Conservation (phyloP, 1,140 invertebrate species). For the Pectinophora gossypiella region DNA sequence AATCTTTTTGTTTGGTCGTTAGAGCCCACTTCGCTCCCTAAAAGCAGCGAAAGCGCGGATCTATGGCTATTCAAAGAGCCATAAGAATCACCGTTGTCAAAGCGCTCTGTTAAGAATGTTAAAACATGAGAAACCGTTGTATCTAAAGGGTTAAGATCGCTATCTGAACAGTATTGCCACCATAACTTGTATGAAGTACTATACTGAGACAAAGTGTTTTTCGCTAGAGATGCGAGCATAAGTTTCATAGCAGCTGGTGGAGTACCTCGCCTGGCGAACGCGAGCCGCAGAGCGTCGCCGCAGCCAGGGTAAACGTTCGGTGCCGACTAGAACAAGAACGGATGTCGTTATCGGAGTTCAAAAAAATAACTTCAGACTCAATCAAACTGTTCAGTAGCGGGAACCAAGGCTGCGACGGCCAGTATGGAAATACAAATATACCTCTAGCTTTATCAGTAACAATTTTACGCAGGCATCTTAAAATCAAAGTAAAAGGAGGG, state of each 20-base stretch:
- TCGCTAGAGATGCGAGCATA: not conserved
- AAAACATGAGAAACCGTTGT: not conserved
- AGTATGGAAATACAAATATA: not conserved
- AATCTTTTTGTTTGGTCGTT: no score
- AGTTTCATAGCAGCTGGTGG: not conserved
- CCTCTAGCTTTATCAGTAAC: not conserved
- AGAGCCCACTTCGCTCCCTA: not conserved
- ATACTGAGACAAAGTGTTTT: not conserved
- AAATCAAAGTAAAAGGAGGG: conserved; percentile 29
- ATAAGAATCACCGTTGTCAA: not conserved
- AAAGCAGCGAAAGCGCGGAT: not conserved
- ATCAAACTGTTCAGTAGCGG: not conserved
- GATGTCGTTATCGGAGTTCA: not conserved
- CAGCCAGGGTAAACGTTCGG: conserved; percentile 1
- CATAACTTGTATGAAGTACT: not conserved
- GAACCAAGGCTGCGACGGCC: conserved; percentile 5
- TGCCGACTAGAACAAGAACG: not conserved
- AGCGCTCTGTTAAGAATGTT: not conserved
- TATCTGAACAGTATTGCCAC: not conserved
- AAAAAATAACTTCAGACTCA: not conserved
- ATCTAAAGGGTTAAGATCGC: not conserved
- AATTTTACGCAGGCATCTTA: conserved; percentile 14
- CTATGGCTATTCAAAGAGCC: not conserved
- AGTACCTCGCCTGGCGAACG: not conserved
- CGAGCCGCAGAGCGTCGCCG: conserved; percentile 4